Base-by-base conservation (phyloP, 2,888 invertebrate genomes). In the Trichogramma dendrolimi region DNA sequence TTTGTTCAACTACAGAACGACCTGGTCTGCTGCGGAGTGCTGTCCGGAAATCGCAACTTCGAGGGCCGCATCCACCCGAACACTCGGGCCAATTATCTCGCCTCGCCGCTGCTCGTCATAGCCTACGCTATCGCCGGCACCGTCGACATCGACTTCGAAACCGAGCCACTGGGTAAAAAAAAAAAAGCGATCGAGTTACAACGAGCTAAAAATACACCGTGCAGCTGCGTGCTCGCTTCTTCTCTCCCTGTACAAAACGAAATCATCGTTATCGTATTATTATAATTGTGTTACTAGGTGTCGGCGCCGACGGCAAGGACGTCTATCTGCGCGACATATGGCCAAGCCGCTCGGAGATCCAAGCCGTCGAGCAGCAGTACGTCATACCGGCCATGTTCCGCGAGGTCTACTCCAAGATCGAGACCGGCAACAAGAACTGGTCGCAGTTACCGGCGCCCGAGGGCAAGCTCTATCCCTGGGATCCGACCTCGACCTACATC, bases 331-430 rank as follows among this genome's bases (percentile, higher is more conserved):
- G 87, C 0, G 97, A 99, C 73, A 94, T 99, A 73, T 99, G 98
- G 98, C 99, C 99, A 0, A 88, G 91, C 0, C 83, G 96, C 7
- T 80, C 85, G 0, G 94, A 97, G 76, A 96, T 99, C 64, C 95
- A 95, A 67, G 84, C 83, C 27, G 89, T 97, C 0, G 98, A 98
- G 75, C 87, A 89, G 71, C 84, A 89, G 70, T 84, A 88, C 73
- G 97, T 99, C 8, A 93, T 97, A 60, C 98, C 98, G 0, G 90
- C 92, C 4, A 97, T 99, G 96, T 99, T 98, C 79, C 89, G 90
- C 70, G 93, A 96, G 82, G 87, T 88, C n/a, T 91, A 97, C 73
- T 83, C 83, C 0, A 87, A 88, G 75, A 94, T 97, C 60, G 88
- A 95, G 79, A 79, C 82, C 40, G 97, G 98, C 0, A 95, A 92